These are phyloP conservation scores for Pseudomyrmex gracilis DNA, from an alignment of 1,140 invertebrate genomes.

Conservation along the genomic window DNA sequence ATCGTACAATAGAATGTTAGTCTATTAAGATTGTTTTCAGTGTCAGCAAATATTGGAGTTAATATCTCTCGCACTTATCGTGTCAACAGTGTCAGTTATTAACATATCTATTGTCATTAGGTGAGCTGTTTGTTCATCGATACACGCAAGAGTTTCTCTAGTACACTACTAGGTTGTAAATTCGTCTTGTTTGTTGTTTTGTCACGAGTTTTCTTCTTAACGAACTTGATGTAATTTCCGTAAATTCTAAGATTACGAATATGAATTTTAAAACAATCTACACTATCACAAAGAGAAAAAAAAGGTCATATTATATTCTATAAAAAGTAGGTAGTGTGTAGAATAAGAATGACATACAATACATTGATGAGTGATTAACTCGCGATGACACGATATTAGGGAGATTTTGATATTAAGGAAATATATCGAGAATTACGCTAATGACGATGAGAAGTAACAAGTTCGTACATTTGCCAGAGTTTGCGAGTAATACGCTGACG, in stretches of 20 bases:
- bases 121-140: slow-evolving; percentile 86
- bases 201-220: slow-evolving; percentile 79
- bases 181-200: slow-evolving; percentile 65
- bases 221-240: slow-evolving; percentile 79
- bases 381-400: neutral
- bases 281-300: neutral
- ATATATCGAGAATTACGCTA: slow-evolving; percentile 38
- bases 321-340: slow-evolving; percentile 22
- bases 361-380: slow-evolving; percentile 5
- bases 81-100: slow-evolving; percentile 90
- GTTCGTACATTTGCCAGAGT: slow-evolving; percentile 28
- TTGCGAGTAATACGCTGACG: slow-evolving; percentile 35
- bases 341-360: neutral
- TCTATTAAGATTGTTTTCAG: neutral
- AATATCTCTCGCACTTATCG: slow-evolving; percentile 84
- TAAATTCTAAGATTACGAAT: slow-evolving; percentile 51
- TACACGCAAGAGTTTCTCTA: slow-evolving; percentile 86
- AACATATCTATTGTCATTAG: slow-evolving; percentile 91
- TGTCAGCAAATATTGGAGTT: neutral
- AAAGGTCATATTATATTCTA: neutral
- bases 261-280: too few relatives aligned
- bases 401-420: neutral
- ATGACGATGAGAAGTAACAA: slow-evolving; percentile 39
- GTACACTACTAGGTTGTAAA: slow-evolving; percentile 82
- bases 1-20: neutral